A percentile compares a stretch with the other conserved stretches of the same genome.
phyloP scores from a whole-genome alignment of 1,140 invertebrate species.

The Micrasema minimum region DNA sequence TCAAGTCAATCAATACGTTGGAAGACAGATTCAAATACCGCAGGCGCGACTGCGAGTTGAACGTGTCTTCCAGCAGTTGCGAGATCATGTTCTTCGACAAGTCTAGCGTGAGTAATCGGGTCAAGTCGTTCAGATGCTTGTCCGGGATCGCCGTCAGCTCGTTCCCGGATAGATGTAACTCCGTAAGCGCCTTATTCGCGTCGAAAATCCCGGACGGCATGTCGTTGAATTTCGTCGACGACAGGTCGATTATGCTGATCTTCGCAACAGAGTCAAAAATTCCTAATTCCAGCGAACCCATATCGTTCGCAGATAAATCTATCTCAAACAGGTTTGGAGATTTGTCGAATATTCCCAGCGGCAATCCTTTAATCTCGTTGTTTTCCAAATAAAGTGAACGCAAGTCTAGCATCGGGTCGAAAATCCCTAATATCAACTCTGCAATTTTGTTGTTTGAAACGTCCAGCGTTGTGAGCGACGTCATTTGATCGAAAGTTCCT shows the following conservation, averaged over 20 bases:
- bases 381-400: constrained; percentile 13
- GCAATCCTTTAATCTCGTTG: constrained; percentile 34
- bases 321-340: constrained; percentile 19
- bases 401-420: constrained; percentile 30
- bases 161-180: constrained; percentile 40
- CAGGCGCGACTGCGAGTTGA: constrained; percentile 19
- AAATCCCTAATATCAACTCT: constrained; percentile 25
- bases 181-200: constrained; percentile 5
- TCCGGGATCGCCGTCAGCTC: constrained; percentile 36
- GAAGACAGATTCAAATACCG: constrained; percentile 42
- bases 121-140: constrained; percentile 39
- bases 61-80: constrained; percentile 26
- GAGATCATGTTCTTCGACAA: constrained; percentile 39
- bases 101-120: constrained; percentile 32
- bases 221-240: constrained; percentile 28
- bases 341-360: constrained; percentile 45
- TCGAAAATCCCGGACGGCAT: constrained; percentile 51
- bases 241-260: constrained; percentile 32
- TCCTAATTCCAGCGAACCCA: constrained; percentile 35
- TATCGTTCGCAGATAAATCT: constrained; percentile 43
- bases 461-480: constrained; percentile 37
- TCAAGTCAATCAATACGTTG: constrained; percentile 33
- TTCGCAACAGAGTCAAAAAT: constrained; percentile 43
- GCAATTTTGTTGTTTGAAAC: constrained; percentile 43
- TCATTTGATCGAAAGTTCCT: constrained; percentile 43